These are phyloP conservation scores for Pseudomugil gertrudae DNA, from an alignment of 2,797 vertebrate species.

Conservation along the genomic window DNA sequence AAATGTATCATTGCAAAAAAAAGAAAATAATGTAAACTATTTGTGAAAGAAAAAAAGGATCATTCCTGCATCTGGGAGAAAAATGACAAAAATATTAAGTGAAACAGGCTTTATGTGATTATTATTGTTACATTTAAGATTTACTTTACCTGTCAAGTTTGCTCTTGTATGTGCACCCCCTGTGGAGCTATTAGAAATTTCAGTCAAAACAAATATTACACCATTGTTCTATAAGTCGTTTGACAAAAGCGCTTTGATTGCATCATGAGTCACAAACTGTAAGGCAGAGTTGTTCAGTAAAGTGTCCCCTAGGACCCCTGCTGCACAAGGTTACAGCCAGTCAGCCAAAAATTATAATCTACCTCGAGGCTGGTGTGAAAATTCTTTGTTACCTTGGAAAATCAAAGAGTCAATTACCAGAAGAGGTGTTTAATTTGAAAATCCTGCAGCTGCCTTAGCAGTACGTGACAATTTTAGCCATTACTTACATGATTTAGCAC, in stretches of 20 bases:
- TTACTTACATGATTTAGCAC: constrained; percentile 13
- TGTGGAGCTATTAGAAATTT: constrained; percentile 30
- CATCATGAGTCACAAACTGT: constrained; percentile 46
- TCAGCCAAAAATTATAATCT: constrained; percentile 16
- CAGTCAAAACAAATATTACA: constrained; percentile 19
- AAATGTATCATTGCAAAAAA: not conserved
- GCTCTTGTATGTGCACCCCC: constrained; percentile 31
- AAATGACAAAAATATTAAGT: too few species aligned
- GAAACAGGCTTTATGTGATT: not conserved
- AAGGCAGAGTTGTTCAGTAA: constrained; percentile 35
- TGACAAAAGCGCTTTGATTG: constrained; percentile 37
- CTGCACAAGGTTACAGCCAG: constrained; percentile 37
- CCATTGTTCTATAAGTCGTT: constrained; percentile 43
- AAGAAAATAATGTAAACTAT: not conserved
- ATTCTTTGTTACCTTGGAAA: constrained; percentile 27
- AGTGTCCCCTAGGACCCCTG: constrained; percentile 28
- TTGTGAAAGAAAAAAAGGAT: not conserved
- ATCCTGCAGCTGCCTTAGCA: constrained; percentile 8
- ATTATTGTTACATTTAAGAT: not conserved
- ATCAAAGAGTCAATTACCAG: constrained; percentile 18
- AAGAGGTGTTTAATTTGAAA: constrained; percentile 22
- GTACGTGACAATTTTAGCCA: constrained; percentile 9
- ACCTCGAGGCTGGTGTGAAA: constrained; percentile 40
- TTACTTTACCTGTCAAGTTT: constrained; percentile 1
- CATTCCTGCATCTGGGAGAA: not conserved